Base-by-base conservation (phyloP, 2,888 invertebrate genomes). In the Caenorhabditis japonica region DNA sequence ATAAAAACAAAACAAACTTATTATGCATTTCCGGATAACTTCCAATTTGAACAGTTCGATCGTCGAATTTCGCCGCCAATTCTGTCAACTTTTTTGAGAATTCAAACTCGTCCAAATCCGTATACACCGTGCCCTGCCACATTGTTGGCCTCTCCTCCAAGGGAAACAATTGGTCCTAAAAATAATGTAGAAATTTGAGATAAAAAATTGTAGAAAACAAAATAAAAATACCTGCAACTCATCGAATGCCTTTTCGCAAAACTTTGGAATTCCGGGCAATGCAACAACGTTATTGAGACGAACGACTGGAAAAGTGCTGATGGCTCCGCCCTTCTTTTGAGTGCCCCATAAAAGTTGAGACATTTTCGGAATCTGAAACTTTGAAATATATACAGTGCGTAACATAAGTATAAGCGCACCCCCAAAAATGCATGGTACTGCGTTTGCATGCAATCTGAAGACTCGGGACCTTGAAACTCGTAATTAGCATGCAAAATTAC, bases 181-280 rank as follows among this genome's bases (percentile, higher is more conserved):
- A 46, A 8, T n/a, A n/a, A n/a, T n/a, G n/a, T n/a, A n/a, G 17
- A 41, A 41, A 41, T n/a, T 15, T 49, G 36, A n/a, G n/a, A n/a
- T n/a, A n/a, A 10, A 46, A 15, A 34, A 13, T 44, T 4, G 8
- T 2, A 27, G 23, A 13, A 21, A 47, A 17, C n/a, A 49, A 17
- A 3, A 34, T 13, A 56, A 15, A 25, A 5, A n/a, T n/a, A 84
- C 85, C 85, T 89, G 88, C 17, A 90, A 71, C 60, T 88, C 83
- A 17, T 84, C 79, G 76, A 90, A 90, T 17, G 89, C 88, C 58
- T 83, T 83, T 75, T 90, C 88, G 68, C 90, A 84, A 44, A 90
- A 87, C 2, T 90, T 88, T 2, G 93, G 93, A 43, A 93, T 91
- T 2, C 93, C 93, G 36, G 93, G 92, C 81, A 93, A 92, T 60